Evolutionary conservation across 2,888 invertebrate species (phyloP), one percentile per base, ranked within the genome.

Genomic region (Yponomeuta cagnagella): DNA sequence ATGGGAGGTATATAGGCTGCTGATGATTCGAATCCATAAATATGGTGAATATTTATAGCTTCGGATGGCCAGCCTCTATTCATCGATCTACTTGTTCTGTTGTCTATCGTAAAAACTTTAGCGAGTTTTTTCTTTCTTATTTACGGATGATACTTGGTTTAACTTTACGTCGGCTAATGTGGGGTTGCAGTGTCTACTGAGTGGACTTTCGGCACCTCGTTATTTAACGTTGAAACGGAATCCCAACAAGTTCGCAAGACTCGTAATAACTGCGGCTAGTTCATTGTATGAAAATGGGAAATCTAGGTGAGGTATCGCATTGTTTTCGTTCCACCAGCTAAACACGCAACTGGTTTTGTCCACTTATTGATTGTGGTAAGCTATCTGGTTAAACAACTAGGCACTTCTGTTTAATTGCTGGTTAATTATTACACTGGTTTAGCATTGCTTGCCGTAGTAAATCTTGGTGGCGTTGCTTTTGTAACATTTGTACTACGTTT

Each of bases 201-300:
- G 15, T 58, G 52, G 12, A 15, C 52, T 15, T 58, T 58, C 15
- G 15, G 8, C 52, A 58, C 3, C 52, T 58, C 5, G 15, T 15
- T 58, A 58, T 15, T 15, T 58, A 15, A 12, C 15, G 52, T 58
- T 15, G 15, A 58, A 58, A 43, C 10, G 48, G 63, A 63, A 70
- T 70, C 63, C 63, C 10, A 33, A 69, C 70, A 63, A 69, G 69
- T 69, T 69, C 58, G 31, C 69, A 69, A 58, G 52, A 15, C 52
- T 12, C 52, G 52, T 23, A 69, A 69, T 23, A 68, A 68, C 48
- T 23, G n/a, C 76, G 65, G 75, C 73, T 69, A 58, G 74, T 70
- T 73, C 73, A 76, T 76, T 76, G 76, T 76, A 75, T 77, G 76
- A 76, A 78, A 75, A 78, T 77, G 74, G 43, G 75, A 73, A 69